Evolutionary conservation across 1,140 invertebrate species (phyloP).

Genomic region (Drosophila aff.): DNA sequence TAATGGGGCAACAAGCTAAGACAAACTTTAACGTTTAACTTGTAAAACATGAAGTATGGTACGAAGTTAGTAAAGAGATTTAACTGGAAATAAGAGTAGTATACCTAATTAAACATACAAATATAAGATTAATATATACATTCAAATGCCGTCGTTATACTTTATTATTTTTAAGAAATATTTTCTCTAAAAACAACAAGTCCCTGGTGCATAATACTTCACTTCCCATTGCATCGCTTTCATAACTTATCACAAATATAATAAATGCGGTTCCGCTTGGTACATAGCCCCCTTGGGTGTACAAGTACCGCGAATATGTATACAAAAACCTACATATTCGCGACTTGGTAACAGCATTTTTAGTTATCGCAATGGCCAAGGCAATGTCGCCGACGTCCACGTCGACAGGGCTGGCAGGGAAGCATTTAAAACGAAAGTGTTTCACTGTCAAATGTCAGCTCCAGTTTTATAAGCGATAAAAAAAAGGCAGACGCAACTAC

Average conservation of each 20-base stretch:
- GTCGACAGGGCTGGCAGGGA: conserved; percentile 13
- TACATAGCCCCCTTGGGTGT: background rate
- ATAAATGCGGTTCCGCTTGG: conserved; percentile 38
- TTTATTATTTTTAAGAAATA: background rate
- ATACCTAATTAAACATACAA: background rate
- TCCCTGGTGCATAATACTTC: background rate
- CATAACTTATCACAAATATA: conserved; percentile 50
- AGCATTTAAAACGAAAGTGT: conserved; percentile 64
- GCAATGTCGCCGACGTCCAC: conserved; percentile 9
- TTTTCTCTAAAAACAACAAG: too few species aligned
- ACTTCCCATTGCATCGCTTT: background rate
- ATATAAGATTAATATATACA: background rate
- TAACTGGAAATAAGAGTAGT: background rate
- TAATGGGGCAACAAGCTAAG: background rate
- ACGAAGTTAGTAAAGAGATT: background rate
- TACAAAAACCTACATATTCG: conserved; percentile 6
- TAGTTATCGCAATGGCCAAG: conserved; percentile 47
- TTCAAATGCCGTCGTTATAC: too few species aligned
- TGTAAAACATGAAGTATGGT: background rate
- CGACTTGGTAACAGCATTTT: conserved; percentile 40
- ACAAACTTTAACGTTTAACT: background rate
- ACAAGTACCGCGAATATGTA: background rate
- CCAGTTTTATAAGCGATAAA: conserved; percentile 39
- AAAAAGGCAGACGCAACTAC: conserved; percentile 19
- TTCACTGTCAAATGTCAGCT: conserved; percentile 68